Evolutionary conservation across 2,888 invertebrate species (phyloP).

Genomic region (Saturnia japonica): DNA sequence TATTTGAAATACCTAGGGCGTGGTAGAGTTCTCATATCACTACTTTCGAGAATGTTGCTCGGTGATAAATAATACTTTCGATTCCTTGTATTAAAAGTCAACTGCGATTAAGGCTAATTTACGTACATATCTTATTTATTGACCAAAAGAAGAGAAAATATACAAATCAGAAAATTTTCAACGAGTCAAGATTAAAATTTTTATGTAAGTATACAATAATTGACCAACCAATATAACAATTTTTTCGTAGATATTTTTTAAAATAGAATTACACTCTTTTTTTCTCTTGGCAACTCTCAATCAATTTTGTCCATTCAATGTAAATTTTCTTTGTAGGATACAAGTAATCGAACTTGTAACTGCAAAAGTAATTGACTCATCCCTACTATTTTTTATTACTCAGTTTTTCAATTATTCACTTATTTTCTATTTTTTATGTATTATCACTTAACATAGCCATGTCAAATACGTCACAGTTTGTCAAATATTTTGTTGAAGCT

Average conservation of each 20-base stretch:
- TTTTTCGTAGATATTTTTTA: too few relatives aligned
- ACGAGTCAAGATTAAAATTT: not conserved
- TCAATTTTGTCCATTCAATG: not conserved
- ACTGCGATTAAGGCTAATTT: not conserved
- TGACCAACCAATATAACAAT: too few relatives aligned
- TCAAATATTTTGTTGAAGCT: constrained; percentile 31
- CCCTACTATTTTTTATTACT: not conserved
- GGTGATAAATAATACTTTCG: not conserved
- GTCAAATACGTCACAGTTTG: not conserved
- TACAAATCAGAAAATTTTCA: not conserved
- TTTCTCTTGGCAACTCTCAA: not conserved
- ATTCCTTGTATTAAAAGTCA: not conserved
- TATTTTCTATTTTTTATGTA: too few relatives aligned
- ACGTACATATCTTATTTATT: not conserved
- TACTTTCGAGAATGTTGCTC: not conserved
- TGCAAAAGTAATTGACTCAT: not conserved
- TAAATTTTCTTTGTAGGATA: not conserved
- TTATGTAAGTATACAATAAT: not conserved
- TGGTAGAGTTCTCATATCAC: too few relatives aligned
- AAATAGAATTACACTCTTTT: too few relatives aligned
- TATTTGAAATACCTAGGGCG: too few relatives aligned
- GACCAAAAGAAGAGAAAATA: not conserved
- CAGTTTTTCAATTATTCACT: not conserved
- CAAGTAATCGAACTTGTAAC: not conserved
- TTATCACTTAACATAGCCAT: too few relatives aligned